A percentile compares a stretch with the other conserved stretches of the same genome.
phyloP scores from a whole-genome alignment of 37 sponge, comb jelly and placozoan species.

The Aphrocallistes beatrix region DNA sequence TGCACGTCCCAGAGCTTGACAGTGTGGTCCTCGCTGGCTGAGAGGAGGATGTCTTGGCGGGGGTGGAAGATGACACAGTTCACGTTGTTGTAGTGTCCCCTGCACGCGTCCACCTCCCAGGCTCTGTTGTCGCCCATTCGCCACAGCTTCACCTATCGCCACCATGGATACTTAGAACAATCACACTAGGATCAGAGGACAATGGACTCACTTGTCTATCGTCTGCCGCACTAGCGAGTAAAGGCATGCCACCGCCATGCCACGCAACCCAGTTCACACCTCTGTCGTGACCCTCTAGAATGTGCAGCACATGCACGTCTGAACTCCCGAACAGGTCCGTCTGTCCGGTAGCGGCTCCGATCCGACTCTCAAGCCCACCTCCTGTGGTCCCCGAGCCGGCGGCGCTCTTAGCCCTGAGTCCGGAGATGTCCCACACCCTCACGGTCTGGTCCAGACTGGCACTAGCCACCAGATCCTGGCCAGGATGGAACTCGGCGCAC shows the following conservation, averaged over 20 bases:
- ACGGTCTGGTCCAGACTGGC: slow-evolving; percentile 93
- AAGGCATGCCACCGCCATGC: slow-evolving; percentile 74
- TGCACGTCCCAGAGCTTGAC: slow-evolving; percentile 26
- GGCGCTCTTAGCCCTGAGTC: slow-evolving; percentile 18
- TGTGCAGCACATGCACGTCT: slow-evolving; percentile 82
- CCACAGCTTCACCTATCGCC: slow-evolving; percentile 74
- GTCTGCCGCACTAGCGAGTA: slow-evolving; percentile 86
- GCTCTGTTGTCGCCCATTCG: slow-evolving; percentile 89
- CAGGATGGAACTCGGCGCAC: slow-evolving; percentile 99
- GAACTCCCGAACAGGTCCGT: slow-evolving; percentile 88
- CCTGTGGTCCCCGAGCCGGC: slow-evolving; percentile 51
- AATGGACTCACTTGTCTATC: slow-evolving; percentile 63
- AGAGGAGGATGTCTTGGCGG: slow-evolving; percentile 82
- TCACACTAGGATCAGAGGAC: neutral
- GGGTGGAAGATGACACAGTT: slow-evolving; percentile 89
- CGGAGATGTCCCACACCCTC: slow-evolving; percentile 93
- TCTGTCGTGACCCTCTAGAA: slow-evolving; percentile 95
- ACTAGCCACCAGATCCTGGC: slow-evolving; percentile 89
- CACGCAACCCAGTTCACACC: slow-evolving; percentile 98
- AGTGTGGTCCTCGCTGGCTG: slow-evolving; percentile 14
- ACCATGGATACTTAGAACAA: too few species aligned
- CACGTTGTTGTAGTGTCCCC: slow-evolving; percentile 98
- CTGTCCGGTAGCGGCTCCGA: slow-evolving; percentile 37
- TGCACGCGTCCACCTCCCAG: slow-evolving; percentile 97
- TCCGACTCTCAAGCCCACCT: slow-evolving; percentile 36